Evolutionary conservation across 2,888 invertebrate genomes (phyloP).

Genomic region (Sialis lutaria): DNA sequence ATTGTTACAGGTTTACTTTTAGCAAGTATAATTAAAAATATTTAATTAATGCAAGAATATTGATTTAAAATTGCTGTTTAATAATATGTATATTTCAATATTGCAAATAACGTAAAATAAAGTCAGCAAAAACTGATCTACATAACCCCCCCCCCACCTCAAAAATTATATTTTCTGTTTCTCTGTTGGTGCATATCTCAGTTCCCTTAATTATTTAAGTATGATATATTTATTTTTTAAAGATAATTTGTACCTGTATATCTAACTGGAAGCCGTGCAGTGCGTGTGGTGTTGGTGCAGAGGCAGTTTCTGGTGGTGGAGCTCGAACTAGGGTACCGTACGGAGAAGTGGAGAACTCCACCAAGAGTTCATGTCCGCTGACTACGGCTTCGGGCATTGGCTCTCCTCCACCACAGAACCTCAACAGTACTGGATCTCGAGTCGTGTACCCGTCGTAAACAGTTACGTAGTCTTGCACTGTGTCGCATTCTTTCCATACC

Average conservation of each 20-base stretch:
- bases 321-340: constrained; percentile 73
- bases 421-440: constrained; percentile 69
- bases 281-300: constrained; percentile 32
- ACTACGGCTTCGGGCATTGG: constrained; percentile 72
- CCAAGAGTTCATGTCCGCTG: constrained; percentile 73
- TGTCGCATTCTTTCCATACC: constrained; percentile 75
- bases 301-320: constrained; percentile 20
- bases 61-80: too few species aligned
- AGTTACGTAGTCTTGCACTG: constrained; percentile 73
- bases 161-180: too few species aligned
- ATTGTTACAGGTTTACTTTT: too few species aligned
- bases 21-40: too few species aligned
- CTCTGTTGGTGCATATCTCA: too few species aligned
- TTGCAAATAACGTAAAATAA: too few species aligned
- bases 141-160: too few species aligned
- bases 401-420: constrained; percentile 81
- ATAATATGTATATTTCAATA: too few species aligned
- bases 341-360: constrained; percentile 79
- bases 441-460: constrained; percentile 81
- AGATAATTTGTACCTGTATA: constrained; percentile 38
- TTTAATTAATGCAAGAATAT: too few species aligned
- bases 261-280: constrained; percentile 81
- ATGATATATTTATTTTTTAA: too few species aligned
- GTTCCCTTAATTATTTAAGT: too few species aligned
- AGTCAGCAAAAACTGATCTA: too few species aligned